phyloP scores from a whole-genome alignment of 2,797 vertebrate genomes.

The Propithecus perrieri region DNA sequence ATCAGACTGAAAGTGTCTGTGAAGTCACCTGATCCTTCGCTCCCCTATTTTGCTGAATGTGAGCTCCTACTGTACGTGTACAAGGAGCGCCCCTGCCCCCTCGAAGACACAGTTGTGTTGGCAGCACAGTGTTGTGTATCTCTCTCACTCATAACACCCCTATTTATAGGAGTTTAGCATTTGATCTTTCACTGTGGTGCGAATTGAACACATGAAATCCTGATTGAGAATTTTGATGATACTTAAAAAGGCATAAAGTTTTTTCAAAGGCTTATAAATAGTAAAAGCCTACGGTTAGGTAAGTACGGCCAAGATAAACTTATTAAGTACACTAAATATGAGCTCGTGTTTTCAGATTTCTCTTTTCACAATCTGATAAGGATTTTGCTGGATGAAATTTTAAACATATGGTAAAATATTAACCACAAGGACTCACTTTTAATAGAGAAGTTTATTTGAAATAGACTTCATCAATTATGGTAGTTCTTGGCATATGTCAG shows the following conservation, averaged over 20 bases:
- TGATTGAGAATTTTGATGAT: conserved; percentile 45
- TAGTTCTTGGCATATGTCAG: conserved; percentile 17
- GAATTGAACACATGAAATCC: neutral
- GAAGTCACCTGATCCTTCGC: conserved; percentile 40
- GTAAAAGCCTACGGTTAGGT: neutral
- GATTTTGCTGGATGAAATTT: conserved; percentile 10
- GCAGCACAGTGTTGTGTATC: neutral
- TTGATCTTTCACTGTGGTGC: conserved; percentile 45
- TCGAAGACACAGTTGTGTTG: conserved; percentile 13
- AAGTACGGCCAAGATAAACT: neutral
- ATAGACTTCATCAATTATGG: neutral
- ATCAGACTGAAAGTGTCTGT: neutral
- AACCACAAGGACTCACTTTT: neutral
- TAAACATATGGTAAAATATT: neutral
- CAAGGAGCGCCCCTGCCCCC: conserved; percentile 8
- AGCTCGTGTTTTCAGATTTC: neutral
- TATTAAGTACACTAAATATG: neutral
- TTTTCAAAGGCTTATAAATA: neutral
- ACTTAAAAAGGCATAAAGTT: conserved; percentile 5
- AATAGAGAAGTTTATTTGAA: conserved; percentile 27
- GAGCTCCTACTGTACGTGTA: conserved; percentile 22
- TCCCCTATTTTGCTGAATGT: conserved; percentile 22
- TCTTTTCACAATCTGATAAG: neutral
- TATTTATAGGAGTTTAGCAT: conserved; percentile 73
- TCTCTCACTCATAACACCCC: conserved; percentile 47